phyloP scores from a whole-genome alignment of 2,888 invertebrate species.

The Noctua comes region DNA sequence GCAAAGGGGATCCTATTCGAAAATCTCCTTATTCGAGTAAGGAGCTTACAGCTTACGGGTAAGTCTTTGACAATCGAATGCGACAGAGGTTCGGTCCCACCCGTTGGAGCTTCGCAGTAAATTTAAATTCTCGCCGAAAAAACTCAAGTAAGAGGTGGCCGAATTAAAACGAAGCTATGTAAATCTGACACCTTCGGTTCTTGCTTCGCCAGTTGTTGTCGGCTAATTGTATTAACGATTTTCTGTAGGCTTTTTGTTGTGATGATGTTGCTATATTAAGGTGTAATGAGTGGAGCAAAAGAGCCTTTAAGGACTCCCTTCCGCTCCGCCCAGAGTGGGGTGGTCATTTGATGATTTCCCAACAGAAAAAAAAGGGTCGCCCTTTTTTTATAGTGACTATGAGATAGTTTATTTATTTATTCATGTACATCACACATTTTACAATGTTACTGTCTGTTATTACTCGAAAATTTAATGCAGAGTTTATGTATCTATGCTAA shows the following conservation, averaged over 20 bases:
- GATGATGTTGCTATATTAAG: conserved; percentile 1
- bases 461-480: not conserved
- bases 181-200: conserved; percentile 61
- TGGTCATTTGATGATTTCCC: too few relatives aligned
- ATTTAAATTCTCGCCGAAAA: conserved; percentile 69
- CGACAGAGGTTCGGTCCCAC: conserved; percentile 77
- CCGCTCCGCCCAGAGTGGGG: too few relatives aligned
- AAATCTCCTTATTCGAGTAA: conserved; percentile 88
- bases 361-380: too few relatives aligned
- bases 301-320: not conserved
- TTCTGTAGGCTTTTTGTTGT: conserved; percentile 41
- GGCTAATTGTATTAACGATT: conserved; percentile 57
- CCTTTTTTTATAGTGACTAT: not conserved
- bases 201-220: conserved; percentile 58
- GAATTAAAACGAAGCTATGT: conserved; percentile 65
- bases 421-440: too few relatives aligned
- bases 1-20: conserved; percentile 76
- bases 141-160: conserved; percentile 57
- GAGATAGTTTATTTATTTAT: not conserved
- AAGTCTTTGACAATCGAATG: conserved; percentile 88
- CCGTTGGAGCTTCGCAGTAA: conserved; percentile 62
- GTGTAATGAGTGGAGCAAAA: not conserved
- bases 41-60: conserved; percentile 82
- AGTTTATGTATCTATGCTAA: not conserved
- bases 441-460: not conserved